Base-by-base conservation (phyloP, 2,113 vertebrate genomes). In the Pleuronectes platessa region DNA sequence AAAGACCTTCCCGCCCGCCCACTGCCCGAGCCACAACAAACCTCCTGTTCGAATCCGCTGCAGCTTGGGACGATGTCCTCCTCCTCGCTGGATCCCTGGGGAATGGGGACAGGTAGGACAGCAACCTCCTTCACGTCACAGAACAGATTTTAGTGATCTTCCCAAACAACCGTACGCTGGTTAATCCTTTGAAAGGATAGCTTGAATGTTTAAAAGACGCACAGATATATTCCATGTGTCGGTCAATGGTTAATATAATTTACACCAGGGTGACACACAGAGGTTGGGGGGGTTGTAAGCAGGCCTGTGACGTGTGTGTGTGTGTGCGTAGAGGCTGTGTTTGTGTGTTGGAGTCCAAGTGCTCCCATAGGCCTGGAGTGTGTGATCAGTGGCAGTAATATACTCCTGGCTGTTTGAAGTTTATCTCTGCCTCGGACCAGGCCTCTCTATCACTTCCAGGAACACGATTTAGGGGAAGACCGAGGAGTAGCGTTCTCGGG, bases 61-160 rank as follows among this genome's bases (percentile, higher is more conserved):
- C 71, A 99, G 96, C 68, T 88, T 97, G 40, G 96, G 96, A 0
- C 96, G 97, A 60, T 99, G 97, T 87, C 98, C 97, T 18, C 97
- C 97, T 81, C 97, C 98, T 66, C 96, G 96, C 76, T 99, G 98
- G 98, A 96, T 97, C 86, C 95, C 96, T 26, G 97, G 98, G 74
- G 97, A 99, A 92, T 99, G 98, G 98, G 97, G 98, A 83, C 97
- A 98, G 97, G 98, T 99, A 92, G 42, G 86, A 81, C 59, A 20
- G 23, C 24, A 13, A 11, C 56, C 77, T 40, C 21, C 26, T 12
- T 20, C 14, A 66, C 26, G 9, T 13, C 42, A 13, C 42, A 45
- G 42, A 45, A 45, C 11, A 45, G 13, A 27, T 54, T 27, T 59
- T 1, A 51, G 27, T 10, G 54, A 55, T 64, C 51, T 21, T 47